phyloP scores from a whole-genome alignment of 2,797 vertebrate genomes.

The Picus viridis region DNA sequence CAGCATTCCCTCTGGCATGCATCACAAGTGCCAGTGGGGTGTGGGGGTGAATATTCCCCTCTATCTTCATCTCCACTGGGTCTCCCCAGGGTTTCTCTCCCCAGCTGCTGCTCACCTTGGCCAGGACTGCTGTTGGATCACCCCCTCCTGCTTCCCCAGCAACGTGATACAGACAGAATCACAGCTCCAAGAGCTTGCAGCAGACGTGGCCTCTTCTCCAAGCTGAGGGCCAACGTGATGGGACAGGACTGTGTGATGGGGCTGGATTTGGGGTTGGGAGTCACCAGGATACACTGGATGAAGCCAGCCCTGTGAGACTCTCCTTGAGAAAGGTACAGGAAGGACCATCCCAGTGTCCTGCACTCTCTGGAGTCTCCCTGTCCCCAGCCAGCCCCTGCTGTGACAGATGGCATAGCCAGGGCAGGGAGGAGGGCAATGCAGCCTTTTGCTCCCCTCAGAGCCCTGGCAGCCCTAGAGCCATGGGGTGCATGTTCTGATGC shows the following conservation, averaged over 20 bases:
- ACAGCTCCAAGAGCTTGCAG: background rate
- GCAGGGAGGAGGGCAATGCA: background rate
- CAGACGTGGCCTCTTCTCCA: background rate
- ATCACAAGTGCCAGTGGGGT: background rate
- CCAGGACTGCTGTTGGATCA: no score
- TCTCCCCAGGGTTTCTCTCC: background rate
- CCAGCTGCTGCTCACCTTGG: background rate
- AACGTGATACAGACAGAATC: fast-evolving
- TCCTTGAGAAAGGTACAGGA: background rate
- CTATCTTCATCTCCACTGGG: background rate
- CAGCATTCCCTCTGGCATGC: background rate
- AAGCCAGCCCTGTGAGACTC: background rate
- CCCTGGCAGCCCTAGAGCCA: background rate
- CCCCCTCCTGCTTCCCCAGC: background rate
- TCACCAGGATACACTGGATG: background rate
- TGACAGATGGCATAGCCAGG: fast-evolving
- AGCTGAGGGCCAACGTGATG: background rate
- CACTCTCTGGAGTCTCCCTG: background rate
- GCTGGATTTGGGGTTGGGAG: background rate
- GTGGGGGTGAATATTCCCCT: background rate
- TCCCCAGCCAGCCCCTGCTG: background rate
- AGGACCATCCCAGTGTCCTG: background rate
- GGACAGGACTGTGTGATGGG: fast-evolving
- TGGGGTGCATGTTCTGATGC: background rate
- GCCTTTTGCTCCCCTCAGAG: background rate